These are phyloP conservation scores for Cettia cetti DNA, from an alignment of 2,113 vertebrate species.

Conservation along the genomic window DNA sequence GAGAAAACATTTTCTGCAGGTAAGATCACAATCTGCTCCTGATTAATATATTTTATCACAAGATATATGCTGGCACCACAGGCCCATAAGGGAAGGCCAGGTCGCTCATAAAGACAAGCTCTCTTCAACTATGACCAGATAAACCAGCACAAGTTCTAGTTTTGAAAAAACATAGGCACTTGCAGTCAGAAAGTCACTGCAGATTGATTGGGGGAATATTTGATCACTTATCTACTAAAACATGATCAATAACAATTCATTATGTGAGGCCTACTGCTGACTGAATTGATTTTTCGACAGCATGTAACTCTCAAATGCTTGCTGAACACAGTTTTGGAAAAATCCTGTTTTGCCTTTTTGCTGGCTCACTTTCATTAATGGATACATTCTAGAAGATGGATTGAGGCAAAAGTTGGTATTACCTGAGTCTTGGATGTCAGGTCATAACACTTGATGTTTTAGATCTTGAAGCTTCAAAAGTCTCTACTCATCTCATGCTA, in stretches of 20 bases:
- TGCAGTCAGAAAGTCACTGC: neutral
- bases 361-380: neutral
- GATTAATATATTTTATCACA: neutral
- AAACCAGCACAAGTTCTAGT: neutral
- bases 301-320: neutral
- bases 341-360: neutral
- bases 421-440: constrained; percentile 71
- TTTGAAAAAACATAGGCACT: neutral
- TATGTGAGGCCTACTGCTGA: neutral
- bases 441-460: constrained; percentile 52
- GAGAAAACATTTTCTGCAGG: neutral
- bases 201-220: neutral
- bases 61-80: neutral
- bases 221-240: neutral
- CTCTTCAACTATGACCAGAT: neutral
- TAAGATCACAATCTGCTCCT: neutral
- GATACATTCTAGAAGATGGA: constrained; percentile 2
- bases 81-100: neutral
- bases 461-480: constrained; percentile 67
- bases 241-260: neutral
- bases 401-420: constrained; percentile 52
- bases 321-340: neutral
- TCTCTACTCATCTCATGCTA: constrained; percentile 51
- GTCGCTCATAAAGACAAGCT: neutral
- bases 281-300: neutral